phyloP scores from a whole-genome alignment of 2,888 invertebrate species.

The Tetramorium bicarinatum region DNA sequence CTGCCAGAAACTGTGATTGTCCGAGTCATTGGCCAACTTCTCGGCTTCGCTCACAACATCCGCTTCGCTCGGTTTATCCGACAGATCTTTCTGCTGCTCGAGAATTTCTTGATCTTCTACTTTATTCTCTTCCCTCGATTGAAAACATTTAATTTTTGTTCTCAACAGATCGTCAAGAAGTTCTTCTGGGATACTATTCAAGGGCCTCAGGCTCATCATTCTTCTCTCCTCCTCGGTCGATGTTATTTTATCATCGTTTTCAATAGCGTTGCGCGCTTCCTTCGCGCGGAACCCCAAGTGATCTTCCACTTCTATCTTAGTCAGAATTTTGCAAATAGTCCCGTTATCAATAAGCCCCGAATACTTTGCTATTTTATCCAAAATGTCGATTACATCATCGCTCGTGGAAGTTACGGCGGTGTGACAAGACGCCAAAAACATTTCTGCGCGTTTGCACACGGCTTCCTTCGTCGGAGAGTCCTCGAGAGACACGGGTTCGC shows the following conservation, averaged over 20 bases:
- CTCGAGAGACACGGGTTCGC: not conserved
- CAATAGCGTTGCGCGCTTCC: not conserved
- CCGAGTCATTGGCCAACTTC: not conserved
- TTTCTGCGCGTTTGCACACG: not conserved
- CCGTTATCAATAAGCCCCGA: not conserved
- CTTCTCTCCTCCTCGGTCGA: not conserved
- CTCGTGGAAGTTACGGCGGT: not conserved
- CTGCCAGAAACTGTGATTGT: not conserved
- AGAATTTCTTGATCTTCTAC: not conserved
- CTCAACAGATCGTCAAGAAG: not conserved
- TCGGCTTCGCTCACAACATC: not conserved
- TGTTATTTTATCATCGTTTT: not conserved
- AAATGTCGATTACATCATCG: not conserved
- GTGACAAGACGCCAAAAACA: not conserved
- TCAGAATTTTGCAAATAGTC: not conserved
- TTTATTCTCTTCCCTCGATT: not conserved
- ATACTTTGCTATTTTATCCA: not conserved
- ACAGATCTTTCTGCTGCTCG: not conserved
- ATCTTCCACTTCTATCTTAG: not conserved
- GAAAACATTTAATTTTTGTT: too few relatives aligned
- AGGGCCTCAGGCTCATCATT: not conserved
- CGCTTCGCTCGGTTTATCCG: not conserved
- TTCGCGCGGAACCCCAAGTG: not conserved
- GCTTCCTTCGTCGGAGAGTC: not conserved
- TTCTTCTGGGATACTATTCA: not conserved